Base-by-base conservation (phyloP, 1,140 invertebrate species). In the Formica selysi region DNA sequence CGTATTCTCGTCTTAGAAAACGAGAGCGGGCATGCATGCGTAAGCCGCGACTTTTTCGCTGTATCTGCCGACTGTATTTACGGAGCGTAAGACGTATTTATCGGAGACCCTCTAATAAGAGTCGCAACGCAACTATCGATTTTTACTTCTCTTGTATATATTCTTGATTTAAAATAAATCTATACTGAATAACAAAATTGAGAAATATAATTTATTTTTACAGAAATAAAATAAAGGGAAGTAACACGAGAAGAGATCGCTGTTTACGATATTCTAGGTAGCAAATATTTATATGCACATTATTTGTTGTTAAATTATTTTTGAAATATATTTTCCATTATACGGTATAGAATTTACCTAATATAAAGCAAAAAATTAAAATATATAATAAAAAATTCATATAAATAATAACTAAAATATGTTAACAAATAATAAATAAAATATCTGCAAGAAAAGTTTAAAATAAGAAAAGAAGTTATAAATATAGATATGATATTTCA, bases 1-100 rank as follows among this genome's bases (percentile, higher is more conserved):
- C 68, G 74, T 76, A 87, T 86, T 89, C 54, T 26, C 74, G 67
- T 36, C 73, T 70, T 85, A 78, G 11, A 44, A 61, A 62, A 68
- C 54, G 64, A 76, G 32, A 22, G 29, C 61, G n/a, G 22, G 32
- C 22, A 36, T 19, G 51, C 51, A 38, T 51, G 62, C 79, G 51
- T 68, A 76, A 76, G 70, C 32, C 81, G 44, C 36, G 61, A 13
- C 10, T 64, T 51, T 65, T 61, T 64, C 19, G 0, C 32, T 26
- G 29, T 44, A 57, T 73, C 44, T 61, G 11, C 11, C 38, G n/a
- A 71, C 4, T 26, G 4, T 54, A 54, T 54, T 65, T 44, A 68
- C 11, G 36, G 3, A 4, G 11, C 22, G 26, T 36, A 80, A 51
- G 22, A 26, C 19, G 7, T 74, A 73, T 61, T 19, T 19, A 11